Conservation (phyloP, 2,797 vertebrate species). For the Nannoperca australis region DNA sequence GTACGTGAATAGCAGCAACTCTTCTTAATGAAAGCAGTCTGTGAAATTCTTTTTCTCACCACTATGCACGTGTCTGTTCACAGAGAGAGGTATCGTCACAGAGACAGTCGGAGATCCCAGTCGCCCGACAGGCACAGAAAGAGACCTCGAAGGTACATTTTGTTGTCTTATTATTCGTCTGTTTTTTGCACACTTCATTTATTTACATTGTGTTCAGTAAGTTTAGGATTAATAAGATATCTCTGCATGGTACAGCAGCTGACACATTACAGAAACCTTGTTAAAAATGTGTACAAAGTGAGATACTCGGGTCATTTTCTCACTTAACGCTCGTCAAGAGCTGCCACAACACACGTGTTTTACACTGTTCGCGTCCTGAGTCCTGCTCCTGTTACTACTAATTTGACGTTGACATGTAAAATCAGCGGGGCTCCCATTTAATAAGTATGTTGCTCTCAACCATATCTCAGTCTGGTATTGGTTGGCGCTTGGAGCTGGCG, state of each 20-base stretch:
- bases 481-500: neutral
- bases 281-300: too few relatives aligned
- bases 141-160: conserved; percentile 87
- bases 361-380: neutral
- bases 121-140: conserved; percentile 92
- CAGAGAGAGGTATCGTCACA: conserved; percentile 92
- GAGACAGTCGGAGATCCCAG: conserved; percentile 90
- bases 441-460: neutral
- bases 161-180: neutral
- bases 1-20: conserved; percentile 59
- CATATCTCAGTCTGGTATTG: neutral
- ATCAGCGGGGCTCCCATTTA: neutral
- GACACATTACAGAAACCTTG: neutral
- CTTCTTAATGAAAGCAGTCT: neutral
- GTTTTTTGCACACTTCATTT: neutral
- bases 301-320: neutral
- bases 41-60: neutral
- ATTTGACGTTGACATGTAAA: neutral
- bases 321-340: neutral
- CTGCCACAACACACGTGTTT: neutral
- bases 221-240: neutral
- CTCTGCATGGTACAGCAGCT: neutral
- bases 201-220: neutral
- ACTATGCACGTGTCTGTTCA: neutral
- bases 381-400: neutral